phyloP scores from a whole-genome alignment of 2,113 vertebrate genomes.

The Antechinus stuartii region DNA sequence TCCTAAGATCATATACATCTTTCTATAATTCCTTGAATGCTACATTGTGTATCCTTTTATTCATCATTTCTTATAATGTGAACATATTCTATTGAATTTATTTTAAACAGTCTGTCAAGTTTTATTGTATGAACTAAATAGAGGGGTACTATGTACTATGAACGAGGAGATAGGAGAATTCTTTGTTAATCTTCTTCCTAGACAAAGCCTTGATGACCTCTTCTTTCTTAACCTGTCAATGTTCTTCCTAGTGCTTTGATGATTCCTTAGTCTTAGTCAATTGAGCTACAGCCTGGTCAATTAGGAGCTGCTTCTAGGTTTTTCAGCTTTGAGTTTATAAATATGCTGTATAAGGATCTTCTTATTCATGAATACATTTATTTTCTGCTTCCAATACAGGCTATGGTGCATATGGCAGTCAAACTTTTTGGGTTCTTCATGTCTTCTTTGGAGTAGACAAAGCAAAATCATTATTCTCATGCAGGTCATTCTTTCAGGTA shows the following conservation, averaged over 20 bases:
- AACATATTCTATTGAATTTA: too few species aligned
- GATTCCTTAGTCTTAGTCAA: conserved; percentile 94
- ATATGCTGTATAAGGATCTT: conserved; percentile 96
- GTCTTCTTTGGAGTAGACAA: conserved; percentile 89
- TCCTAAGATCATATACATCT: too few species aligned
- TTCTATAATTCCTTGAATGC: too few species aligned
- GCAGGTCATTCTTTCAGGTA: conserved; percentile 94
- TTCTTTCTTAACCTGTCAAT: conserved; percentile 94
- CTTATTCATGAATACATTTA: conserved; percentile 96
- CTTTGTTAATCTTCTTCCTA: conserved; percentile 95
- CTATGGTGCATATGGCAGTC: conserved; percentile 77
- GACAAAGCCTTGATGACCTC: conserved; percentile 91
- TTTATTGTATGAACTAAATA: too few species aligned
- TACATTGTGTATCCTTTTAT: too few species aligned
- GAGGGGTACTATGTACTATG: not conserved
- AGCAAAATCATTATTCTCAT: conserved; percentile 94
- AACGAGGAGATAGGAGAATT: conserved; percentile 40
- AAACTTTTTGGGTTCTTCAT: conserved; percentile 95
- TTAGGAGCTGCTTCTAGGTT: conserved; percentile 94
- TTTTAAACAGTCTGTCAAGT: too few species aligned
- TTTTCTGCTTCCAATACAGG: conserved; percentile 86
- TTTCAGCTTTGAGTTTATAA: conserved; percentile 96
- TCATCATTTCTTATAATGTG: too few species aligned
- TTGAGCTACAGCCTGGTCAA: conserved; percentile 93
- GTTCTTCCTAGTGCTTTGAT: conserved; percentile 90